Evolutionary conservation across 2,888 invertebrate species (phyloP).

Genomic region (Hypomecis atomaria): DNA sequence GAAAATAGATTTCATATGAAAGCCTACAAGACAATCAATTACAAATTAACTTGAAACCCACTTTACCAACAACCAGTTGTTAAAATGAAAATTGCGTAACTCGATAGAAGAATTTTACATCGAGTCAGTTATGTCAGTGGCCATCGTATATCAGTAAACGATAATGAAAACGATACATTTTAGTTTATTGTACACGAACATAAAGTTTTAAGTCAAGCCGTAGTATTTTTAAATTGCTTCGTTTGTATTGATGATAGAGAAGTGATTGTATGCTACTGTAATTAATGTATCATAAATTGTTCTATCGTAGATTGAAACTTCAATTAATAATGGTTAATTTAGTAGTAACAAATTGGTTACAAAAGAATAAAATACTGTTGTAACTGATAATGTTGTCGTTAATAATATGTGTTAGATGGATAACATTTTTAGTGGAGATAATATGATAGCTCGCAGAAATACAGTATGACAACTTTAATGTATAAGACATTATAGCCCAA

Average conservation of each 20-base stretch:
- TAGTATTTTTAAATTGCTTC: conserved; percentile 14
- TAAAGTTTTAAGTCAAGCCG: conserved; percentile 6
- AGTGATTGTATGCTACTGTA: conserved; percentile 19
- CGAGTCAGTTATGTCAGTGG: conserved; percentile 15
- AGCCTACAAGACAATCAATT: conserved; percentile 41
- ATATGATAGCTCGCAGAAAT: too few species aligned
- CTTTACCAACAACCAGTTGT: conserved; percentile 44
- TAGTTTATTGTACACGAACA: conserved; percentile 22
- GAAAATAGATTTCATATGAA: conserved; percentile 46
- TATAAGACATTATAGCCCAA: too few species aligned
- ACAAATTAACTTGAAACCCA: conserved; percentile 41
- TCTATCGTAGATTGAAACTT: conserved; percentile 12
- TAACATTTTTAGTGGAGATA: too few species aligned
- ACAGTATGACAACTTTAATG: too few species aligned
- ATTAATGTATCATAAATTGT: conserved; percentile 21
- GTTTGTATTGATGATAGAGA: conserved; percentile 17
- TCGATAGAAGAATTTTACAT: conserved; percentile 30
- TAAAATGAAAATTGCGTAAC: conserved; percentile 41
- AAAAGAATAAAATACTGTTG: conserved; percentile 8
- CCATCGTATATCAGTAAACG: conserved; percentile 18
- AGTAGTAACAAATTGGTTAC: not conserved
- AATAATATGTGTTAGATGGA: not conserved
- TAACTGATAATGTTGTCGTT: not conserved
- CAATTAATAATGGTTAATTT: conserved; percentile 7
- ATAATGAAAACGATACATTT: conserved; percentile 27